Evolutionary conservation across 2,888 invertebrate genomes (phyloP).

Genomic region (Sinelater perroti): DNA sequence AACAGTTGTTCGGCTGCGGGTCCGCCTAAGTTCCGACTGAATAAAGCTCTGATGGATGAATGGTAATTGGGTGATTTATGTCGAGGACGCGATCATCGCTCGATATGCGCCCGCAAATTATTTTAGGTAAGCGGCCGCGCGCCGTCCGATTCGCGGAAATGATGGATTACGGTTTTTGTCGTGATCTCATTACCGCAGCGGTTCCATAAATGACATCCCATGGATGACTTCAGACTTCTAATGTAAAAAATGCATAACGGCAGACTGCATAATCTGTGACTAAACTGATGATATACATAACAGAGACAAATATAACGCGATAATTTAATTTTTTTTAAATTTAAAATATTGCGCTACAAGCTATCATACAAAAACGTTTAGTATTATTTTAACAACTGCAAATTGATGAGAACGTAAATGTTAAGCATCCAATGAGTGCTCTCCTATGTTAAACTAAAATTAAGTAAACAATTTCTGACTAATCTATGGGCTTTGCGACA

Average conservation of each 20-base stretch:
- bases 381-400: no score
- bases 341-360: no score
- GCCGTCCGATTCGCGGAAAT: background rate
- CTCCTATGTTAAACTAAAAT: no score
- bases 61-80: conserved; percentile 31
- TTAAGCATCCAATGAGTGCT: no score
- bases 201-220: conserved; percentile 3
- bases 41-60: conserved; percentile 38
- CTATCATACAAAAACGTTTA: no score
- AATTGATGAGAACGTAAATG: no score
- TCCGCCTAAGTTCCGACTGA: conserved; percentile 37
- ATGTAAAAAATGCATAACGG: conserved; percentile 4
- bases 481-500: no score
- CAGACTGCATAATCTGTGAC: background rate
- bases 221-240: conserved; percentile 14
- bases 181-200: conserved; percentile 18
- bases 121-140: conserved; percentile 7
- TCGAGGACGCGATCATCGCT: conserved; percentile 17
- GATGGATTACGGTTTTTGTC: conserved; percentile 7
- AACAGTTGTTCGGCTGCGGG: conserved; percentile 23
- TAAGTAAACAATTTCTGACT: no score
- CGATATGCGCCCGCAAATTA: conserved; percentile 22
- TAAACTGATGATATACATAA: background rate
- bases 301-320: no score
- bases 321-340: no score